Evolutionary conservation across 2,888 invertebrate species (phyloP).

Genomic region (Meghimatium bilineatum): DNA sequence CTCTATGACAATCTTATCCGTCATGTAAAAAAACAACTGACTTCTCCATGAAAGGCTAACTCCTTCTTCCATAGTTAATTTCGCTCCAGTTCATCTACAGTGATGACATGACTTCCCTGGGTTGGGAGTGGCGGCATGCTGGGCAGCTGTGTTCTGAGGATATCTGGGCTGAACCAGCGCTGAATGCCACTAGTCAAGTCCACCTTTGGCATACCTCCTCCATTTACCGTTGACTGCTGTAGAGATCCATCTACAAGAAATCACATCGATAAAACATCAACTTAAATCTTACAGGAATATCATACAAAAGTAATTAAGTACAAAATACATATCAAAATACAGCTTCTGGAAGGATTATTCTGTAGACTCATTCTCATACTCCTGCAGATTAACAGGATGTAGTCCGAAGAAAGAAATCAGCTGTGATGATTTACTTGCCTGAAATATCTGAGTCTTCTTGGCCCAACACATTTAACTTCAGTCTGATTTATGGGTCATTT

Average conservation of each 20-base stretch:
- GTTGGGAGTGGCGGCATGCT: conserved; percentile 73
- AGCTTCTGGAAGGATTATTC: no score
- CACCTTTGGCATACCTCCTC: conserved; percentile 13
- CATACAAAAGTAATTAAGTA: not conserved
- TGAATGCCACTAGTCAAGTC: conserved; percentile 44
- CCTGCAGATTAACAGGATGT: no score
- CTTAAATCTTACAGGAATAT: not conserved
- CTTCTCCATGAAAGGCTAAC: not conserved
- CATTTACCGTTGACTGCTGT: not conserved
- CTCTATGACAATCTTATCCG: no score
- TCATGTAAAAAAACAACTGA: no score
- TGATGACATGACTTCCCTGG: conserved; percentile 72
- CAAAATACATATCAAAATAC: no score
- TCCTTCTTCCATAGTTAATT: not conserved
- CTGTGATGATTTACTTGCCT: no score
- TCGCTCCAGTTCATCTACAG: conserved; percentile 75
- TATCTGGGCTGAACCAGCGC: conserved; percentile 76
- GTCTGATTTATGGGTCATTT: no score
- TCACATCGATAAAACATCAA: not conserved
- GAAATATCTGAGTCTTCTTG: no score
- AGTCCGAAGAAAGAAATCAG: no score
- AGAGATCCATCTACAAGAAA: conserved; percentile 50
- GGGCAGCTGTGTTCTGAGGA: conserved; percentile 73
- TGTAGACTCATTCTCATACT: no score
- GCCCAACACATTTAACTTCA: no score